Conservation (phyloP, 2,797 vertebrate species). For the Cichlasoma orientale region DNA sequence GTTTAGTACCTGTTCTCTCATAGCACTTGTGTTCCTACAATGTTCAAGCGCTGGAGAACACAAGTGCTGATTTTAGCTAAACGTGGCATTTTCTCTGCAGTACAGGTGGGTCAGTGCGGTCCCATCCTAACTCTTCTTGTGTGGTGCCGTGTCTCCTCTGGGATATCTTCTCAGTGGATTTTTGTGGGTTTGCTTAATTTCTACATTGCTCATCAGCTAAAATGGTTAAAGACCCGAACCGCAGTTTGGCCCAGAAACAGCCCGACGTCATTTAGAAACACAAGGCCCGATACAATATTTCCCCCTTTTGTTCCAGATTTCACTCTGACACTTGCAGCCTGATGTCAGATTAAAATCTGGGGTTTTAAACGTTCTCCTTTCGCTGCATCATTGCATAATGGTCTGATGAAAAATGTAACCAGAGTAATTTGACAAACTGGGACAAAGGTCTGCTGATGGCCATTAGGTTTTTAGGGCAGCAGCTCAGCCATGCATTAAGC, state of each 20-base stretch:
- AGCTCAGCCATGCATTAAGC: conserved; percentile 69
- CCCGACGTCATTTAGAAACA: background rate
- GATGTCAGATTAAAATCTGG: background rate
- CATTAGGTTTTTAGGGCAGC: conserved; percentile 63
- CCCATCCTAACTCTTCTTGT: conserved; percentile 33
- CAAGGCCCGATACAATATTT: conserved; percentile 14
- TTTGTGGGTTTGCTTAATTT: conserved; percentile 50
- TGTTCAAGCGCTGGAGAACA: conserved; percentile 47
- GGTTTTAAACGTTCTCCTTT: conserved; percentile 16
- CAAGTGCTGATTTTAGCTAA: conserved; percentile 36
- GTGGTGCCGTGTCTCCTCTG: conserved; percentile 30
- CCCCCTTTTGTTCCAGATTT: conserved; percentile 3
- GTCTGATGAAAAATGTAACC: conserved; percentile 41
- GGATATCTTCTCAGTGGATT: conserved; percentile 37
- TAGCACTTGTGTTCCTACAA: conserved; percentile 32
- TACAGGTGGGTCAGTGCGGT: conserved; percentile 33
- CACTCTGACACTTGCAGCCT: background rate
- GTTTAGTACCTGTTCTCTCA: conserved; percentile 50
- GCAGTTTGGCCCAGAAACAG: conserved; percentile 28
- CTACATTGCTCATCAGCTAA: conserved; percentile 37
- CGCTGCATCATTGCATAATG: conserved; percentile 32
- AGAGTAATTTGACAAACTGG: conserved; percentile 58
- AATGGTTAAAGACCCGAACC: conserved; percentile 23
- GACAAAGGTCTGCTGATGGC: conserved; percentile 64
- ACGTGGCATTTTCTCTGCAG: conserved; percentile 26